These are phyloP conservation scores for Drosophila sordidapex DNA, from an alignment of 2,888 invertebrate genomes.

Conservation along the genomic window DNA sequence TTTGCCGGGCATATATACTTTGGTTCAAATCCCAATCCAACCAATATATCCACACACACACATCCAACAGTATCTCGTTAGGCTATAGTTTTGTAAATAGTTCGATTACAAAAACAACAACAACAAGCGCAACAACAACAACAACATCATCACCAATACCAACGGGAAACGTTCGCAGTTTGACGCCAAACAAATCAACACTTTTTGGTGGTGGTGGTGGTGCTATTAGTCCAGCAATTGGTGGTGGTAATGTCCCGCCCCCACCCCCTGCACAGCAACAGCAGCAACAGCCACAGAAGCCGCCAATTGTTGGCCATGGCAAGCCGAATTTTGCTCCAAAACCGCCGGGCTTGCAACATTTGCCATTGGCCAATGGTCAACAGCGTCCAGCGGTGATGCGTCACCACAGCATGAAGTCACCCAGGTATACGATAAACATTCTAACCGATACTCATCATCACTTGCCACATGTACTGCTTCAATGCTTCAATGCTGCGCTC, in stretches of 20 bases:
- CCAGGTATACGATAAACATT: constrained; percentile 86
- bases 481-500: constrained; percentile 18
- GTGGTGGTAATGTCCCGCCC: constrained; percentile 48
- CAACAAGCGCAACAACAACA: constrained; percentile 52
- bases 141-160: constrained; percentile 26
- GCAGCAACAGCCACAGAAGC: constrained; percentile 61
- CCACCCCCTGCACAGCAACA: constrained; percentile 27
- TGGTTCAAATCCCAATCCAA: constrained; percentile 50
- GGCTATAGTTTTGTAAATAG: constrained; percentile 85
- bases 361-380: constrained; percentile 83
- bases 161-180: constrained; percentile 67
- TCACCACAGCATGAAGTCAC: constrained; percentile 94
- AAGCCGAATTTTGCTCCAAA: constrained; percentile 94
- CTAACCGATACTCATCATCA: constrained; percentile 13
- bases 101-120: constrained; percentile 77
- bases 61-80: constrained; percentile 83
- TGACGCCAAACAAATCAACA: constrained; percentile 84
- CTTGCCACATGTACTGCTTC: constrained; percentile 26
- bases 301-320: constrained; percentile 86
- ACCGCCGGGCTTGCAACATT: constrained; percentile 88
- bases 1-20: constrained; percentile 54
- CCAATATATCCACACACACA: constrained; percentile 34
- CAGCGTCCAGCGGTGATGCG: constrained; percentile 87
- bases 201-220: constrained; percentile 75
- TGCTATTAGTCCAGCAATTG: constrained; percentile 12